Percentiles rank a stretch among this genome's conserved stretches.
phyloP scores from a whole-genome alignment of 2,113 vertebrate species.

The Shinisaurus crocodilurus region DNA sequence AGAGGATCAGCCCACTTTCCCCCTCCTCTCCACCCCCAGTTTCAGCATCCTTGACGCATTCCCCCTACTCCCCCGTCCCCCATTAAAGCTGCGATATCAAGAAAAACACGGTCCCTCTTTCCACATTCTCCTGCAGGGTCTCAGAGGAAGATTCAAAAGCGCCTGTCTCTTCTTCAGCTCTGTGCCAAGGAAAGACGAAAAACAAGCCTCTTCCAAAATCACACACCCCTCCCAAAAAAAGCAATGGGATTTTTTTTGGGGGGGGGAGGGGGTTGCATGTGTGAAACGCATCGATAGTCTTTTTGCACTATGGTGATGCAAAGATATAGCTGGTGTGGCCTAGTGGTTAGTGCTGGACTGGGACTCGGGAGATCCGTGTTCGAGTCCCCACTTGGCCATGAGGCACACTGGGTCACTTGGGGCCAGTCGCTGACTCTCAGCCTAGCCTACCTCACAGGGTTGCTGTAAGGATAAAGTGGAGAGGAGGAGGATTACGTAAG shows the following conservation, averaged over 20 bases:
- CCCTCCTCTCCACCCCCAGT: neutral
- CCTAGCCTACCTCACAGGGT: too few relatives aligned
- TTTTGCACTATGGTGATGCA: too few relatives aligned
- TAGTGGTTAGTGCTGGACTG: too few relatives aligned
- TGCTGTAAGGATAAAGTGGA: too few relatives aligned
- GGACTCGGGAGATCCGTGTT: too few relatives aligned
- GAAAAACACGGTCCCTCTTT: neutral
- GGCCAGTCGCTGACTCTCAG: too few relatives aligned
- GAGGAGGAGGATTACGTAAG: too few relatives aligned
- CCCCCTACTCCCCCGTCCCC: neutral
- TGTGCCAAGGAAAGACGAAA: conserved; percentile 2
- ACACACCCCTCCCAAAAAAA: too few relatives aligned
- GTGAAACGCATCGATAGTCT: too few relatives aligned
- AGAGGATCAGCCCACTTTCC: accelerated
- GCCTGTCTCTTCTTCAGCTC: neutral
- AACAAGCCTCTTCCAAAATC: neutral
- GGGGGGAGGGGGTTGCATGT: neutral
- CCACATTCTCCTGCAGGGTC: neutral
- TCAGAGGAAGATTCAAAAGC: neutral
- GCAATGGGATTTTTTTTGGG: neutral
- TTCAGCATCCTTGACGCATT: neutral
- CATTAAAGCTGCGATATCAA: neutral
- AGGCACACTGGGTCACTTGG: too few relatives aligned
- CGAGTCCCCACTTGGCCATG: too few relatives aligned
- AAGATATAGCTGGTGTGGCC: too few relatives aligned